Evolutionary conservation across 2,113 vertebrate genomes (phyloP), one percentile per base, ranked within the genome.

Genomic region (Crotalus helleri): DNA sequence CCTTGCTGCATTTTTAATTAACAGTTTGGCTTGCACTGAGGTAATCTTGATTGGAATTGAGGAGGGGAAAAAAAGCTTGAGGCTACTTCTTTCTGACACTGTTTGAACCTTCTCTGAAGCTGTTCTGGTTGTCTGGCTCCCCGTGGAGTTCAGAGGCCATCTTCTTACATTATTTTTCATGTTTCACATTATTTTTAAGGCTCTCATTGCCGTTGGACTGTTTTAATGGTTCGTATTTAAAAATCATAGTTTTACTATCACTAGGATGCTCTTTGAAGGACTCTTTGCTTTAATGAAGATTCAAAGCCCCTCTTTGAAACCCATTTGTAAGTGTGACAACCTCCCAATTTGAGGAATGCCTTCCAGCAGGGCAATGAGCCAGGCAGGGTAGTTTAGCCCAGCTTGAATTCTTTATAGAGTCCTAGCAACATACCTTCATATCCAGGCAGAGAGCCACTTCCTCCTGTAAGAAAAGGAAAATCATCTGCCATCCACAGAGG

Each of bases 1-100:
- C 74, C 55, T 59, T 55, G 57, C 81, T 93, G 91, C 69, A 91
- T 92, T 92, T 93, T 90, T 92, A 93, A 93, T 90, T 90, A 90
- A 90, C 33, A 61, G 49, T 33, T 51, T 64, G n/a, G 57, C 81
- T 58, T 92, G 55, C 87, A 15, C 46, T 55, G 89, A 93, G 49
- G 23, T 46, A 87, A 59, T 49, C 85, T 69, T 69, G 91, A 53
- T 21, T 86, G 26, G 46, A 24, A 64, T 21, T 54, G 21, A 87
- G 46, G 74, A 24, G 55, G 12, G 0, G 0, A 6, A 21, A 9
- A 12, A 90, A 85, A 86, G 24, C 11, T 55, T 61, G 24, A 29
- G 15, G 49, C 69, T 9, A 7, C 58, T 39, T 58, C 33, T 39
- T 81, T 81, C 3, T 44, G 33, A 81, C 17, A 8, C 74, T 44